Base-by-base conservation (phyloP, 2,888 invertebrate genomes). In the Exephanes ischioxanthus region DNA sequence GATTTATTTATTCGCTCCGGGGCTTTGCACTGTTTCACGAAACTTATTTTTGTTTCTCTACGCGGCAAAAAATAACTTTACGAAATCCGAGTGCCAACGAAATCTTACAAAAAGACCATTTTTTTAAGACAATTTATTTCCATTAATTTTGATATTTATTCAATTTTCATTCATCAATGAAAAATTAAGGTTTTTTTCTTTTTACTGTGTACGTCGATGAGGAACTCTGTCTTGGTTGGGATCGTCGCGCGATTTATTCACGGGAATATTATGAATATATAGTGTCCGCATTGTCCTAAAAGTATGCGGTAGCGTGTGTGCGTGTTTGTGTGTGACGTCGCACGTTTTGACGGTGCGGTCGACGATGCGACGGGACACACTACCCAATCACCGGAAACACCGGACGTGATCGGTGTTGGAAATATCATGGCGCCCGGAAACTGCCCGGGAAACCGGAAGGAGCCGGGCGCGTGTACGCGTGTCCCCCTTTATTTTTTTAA, bases 371-470 rank as follows among this genome's bases (percentile, higher is more conserved):
- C 22, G 67, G 70, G 76, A 19, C 70, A 77, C 22, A 66, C 71
- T 71, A 76, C 68, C 80, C 87, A 87, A 90, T 89, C 88, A 76
- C 90, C 91, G 92, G 92, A 92, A 89, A 88, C 86, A 63, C 53
- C 53, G 75, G 71, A 90, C 92, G 92, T 92, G 92, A 91, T 90
- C 86, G 83, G 90, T 90, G 81, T 90, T 91, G 87, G 81, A 76
- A 91, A 90, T 67, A 88, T 75, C 30, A 53, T 87, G 88, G 88
- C 87, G 88, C 88, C 87, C 88, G 89, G 89, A 90, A 91, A 88
- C 86, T 88, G 88, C 80, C 75, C 89, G 88, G 89, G 89, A 90
- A 91, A 91, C 90, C 90, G 91, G 91, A 91, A 91, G 88, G 85
- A 80, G 67, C 45, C 67, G 53, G 77, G 77, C 77, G 55, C 80